Conservation (phyloP, 2,113 vertebrate species). For the Jaculus jaculus region DNA sequence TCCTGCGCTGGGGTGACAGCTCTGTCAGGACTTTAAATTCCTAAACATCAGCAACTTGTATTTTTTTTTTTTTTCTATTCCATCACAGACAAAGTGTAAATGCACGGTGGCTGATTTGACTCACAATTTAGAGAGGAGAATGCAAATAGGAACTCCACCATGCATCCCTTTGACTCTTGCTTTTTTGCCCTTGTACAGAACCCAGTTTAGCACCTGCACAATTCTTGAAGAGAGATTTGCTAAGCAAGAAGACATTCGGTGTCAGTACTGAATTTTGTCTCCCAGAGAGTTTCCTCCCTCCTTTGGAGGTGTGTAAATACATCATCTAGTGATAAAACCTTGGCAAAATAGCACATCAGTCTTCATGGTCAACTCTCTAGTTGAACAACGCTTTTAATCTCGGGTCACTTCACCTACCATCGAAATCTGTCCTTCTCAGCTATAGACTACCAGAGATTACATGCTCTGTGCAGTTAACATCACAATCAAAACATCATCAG, state of each 20-base stretch:
- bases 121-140: background rate
- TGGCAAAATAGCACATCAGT: background rate
- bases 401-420: too few species aligned
- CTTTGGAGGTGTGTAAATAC: background rate
- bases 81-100: background rate
- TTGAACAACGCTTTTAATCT: background rate
- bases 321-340: background rate
- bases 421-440: too few species aligned
- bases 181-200: background rate
- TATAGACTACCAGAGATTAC: too few species aligned
- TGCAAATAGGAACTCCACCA: fast-evolving
- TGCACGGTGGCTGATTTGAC: background rate
- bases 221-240: background rate
- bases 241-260: background rate
- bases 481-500: too few species aligned
- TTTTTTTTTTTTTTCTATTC: background rate
- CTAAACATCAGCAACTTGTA: too few species aligned
- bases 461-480: too few species aligned
- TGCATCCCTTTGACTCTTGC: background rate
- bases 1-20: too few species aligned
- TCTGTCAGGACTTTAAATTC: too few species aligned
- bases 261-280: background rate
- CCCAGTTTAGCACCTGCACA: background rate
- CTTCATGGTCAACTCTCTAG: background rate
- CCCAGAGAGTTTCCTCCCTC: background rate